Conservation (phyloP, 2,888 invertebrate genomes). For the Lithophane leautieri region DNA sequence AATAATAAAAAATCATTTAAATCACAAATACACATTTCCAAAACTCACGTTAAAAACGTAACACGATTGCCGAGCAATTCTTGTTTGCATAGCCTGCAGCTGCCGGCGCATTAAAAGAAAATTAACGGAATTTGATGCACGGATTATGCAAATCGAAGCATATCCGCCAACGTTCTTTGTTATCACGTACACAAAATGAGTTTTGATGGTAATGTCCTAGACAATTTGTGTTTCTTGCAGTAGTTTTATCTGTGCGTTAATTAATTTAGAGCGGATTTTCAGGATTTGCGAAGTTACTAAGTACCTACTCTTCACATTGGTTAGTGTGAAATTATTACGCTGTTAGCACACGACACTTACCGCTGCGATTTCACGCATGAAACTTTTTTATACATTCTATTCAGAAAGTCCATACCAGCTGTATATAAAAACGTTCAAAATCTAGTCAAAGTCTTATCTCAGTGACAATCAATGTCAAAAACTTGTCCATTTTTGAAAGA, state of each 20-base stretch:
- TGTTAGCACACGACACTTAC: conserved; percentile 5
- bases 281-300: conserved; percentile 32
- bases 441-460: background rate
- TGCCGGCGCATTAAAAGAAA: conserved; percentile 87
- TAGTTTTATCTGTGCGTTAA: conserved; percentile 59
- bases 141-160: conserved; percentile 88
- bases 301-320: conserved; percentile 6
- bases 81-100: conserved; percentile 73
- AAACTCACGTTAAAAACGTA: conserved; percentile 52
- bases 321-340: conserved; percentile 1
- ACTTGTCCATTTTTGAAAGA: background rate
- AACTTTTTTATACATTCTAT: background rate
- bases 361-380: background rate
- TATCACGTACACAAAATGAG: conserved; percentile 85
- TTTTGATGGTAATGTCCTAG: conserved; percentile 77
- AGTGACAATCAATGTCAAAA: background rate
- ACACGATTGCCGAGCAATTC: conserved; percentile 65
- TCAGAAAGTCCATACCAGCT: background rate
- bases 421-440: background rate
- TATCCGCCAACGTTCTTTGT: conserved; percentile 83
- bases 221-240: conserved; percentile 72
- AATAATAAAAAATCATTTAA: background rate
- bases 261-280: conserved; percentile 54
- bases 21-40: conserved; percentile 24
- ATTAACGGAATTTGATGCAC: conserved; percentile 89